phyloP scores from a whole-genome alignment of 2,113 vertebrate species.

The Alces alces region DNA sequence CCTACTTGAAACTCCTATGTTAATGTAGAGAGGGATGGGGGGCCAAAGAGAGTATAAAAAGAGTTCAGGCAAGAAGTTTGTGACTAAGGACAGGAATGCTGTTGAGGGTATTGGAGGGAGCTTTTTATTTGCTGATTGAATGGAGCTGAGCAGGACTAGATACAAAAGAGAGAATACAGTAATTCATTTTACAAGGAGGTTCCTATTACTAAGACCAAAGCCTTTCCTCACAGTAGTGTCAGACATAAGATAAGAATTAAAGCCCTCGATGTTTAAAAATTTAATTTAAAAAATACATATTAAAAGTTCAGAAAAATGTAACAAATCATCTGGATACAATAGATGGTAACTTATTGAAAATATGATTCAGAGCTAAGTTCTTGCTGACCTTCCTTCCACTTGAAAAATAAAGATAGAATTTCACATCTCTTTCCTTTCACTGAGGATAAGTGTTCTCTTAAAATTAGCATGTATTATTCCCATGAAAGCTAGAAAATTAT shows the following conservation, averaged over 20 bases:
- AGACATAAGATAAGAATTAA: neutral
- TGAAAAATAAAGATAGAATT: neutral
- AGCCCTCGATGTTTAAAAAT: neutral
- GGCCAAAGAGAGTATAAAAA: neutral
- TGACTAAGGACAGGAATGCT: neutral
- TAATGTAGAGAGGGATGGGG: neutral
- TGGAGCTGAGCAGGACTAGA: neutral
- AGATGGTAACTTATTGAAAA: neutral
- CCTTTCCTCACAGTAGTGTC: neutral
- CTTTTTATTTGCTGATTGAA: neutral
- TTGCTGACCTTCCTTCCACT: neutral
- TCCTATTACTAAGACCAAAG: neutral
- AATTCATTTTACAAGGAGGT: neutral
- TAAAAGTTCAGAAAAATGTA: slow-evolving; percentile 5
- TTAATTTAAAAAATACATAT: neutral
- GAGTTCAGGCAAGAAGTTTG: neutral
- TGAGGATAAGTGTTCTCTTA: neutral
- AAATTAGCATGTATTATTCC: neutral
- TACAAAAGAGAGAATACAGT: neutral
- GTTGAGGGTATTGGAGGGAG: neutral
- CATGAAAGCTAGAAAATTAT: neutral
- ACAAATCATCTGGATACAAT: neutral
- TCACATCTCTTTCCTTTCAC: neutral
- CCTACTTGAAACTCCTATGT: neutral
- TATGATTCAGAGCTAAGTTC: neutral